Evolutionary conservation across 2,888 invertebrate genomes (phyloP).

Genomic region (Frankliniella intonsa): DNA sequence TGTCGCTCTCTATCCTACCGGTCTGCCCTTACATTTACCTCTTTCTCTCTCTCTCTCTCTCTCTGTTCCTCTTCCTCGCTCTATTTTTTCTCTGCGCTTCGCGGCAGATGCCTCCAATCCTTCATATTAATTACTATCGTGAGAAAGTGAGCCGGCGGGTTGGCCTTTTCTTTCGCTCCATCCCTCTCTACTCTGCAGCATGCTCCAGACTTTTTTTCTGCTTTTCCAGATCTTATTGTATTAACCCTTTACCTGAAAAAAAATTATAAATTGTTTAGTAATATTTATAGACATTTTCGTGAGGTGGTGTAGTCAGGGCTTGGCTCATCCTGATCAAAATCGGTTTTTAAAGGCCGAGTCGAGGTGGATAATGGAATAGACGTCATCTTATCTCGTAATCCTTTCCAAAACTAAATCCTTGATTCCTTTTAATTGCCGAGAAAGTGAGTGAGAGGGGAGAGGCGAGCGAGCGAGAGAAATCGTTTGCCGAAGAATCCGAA

Average conservation of each 20-base stretch:
- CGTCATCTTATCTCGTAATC: conserved; percentile 14
- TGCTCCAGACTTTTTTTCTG: not conserved
- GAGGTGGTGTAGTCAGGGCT: too few species aligned
- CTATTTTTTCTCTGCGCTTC: not conserved
- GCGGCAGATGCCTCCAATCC: conserved; percentile 21
- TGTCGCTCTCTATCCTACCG: not conserved
- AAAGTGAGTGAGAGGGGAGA: not conserved
- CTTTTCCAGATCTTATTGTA: not conserved
- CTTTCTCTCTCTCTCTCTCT: not conserved
- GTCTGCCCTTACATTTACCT: not conserved
- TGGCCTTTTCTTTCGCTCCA: too few species aligned
- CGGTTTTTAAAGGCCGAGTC: not conserved
- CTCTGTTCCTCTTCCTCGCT: not conserved
- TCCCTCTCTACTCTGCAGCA: too few species aligned
- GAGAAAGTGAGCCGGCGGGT: not conserved
- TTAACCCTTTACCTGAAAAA: not conserved
- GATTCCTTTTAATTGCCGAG: conserved; percentile 15
- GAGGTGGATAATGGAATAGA: not conserved
- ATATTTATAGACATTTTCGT: too few species aligned
- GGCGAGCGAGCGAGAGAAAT: not conserved
- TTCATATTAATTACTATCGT: conserved; percentile 25
- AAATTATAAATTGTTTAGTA: not conserved
- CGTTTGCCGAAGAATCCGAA: conserved; percentile 17
- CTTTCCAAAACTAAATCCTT: conserved; percentile 18
- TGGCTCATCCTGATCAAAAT: not conserved